Evolutionary conservation across 92 coral and sea anemone genomes (phyloP).

Genomic region (Parazoanthus atlanticus): DNA sequence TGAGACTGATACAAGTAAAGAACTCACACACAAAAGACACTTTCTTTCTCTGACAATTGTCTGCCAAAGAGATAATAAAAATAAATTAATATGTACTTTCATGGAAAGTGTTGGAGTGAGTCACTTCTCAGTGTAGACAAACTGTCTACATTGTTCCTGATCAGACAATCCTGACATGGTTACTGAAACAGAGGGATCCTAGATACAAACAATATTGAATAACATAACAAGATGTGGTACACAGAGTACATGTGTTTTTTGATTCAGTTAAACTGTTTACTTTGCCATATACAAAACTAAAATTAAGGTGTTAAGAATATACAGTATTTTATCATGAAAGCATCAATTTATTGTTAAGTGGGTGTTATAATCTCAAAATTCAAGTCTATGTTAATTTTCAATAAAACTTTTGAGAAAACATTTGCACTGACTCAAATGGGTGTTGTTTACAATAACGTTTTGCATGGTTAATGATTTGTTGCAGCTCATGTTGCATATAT

Average conservation of each 20-base stretch:
- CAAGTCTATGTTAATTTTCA: background rate
- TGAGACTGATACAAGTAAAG: background rate
- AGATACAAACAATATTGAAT: background rate
- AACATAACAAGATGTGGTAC: background rate
- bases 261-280: constrained; percentile 20
- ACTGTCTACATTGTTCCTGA: constrained; percentile 6
- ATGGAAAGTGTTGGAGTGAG: background rate
- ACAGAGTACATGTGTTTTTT: background rate
- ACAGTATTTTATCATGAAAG: background rate
- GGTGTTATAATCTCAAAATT: background rate
- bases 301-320: constrained; percentile 13
- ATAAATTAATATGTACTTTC: background rate
- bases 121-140: background rate
- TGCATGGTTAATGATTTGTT: background rate
- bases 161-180: constrained; percentile 5
- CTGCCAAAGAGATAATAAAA: background rate
- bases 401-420: background rate
- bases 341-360: background rate
- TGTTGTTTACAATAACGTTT: background rate
- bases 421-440: background rate
- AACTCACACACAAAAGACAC: background rate
- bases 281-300: background rate
- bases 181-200: background rate
- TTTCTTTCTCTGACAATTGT: background rate
- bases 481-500: background rate